Percentiles rank a stretch among this genome's conserved stretches.
Evolutionary conservation across 2,113 vertebrate genomes (phyloP).

Genomic region (Ciconia boyciana): DNA sequence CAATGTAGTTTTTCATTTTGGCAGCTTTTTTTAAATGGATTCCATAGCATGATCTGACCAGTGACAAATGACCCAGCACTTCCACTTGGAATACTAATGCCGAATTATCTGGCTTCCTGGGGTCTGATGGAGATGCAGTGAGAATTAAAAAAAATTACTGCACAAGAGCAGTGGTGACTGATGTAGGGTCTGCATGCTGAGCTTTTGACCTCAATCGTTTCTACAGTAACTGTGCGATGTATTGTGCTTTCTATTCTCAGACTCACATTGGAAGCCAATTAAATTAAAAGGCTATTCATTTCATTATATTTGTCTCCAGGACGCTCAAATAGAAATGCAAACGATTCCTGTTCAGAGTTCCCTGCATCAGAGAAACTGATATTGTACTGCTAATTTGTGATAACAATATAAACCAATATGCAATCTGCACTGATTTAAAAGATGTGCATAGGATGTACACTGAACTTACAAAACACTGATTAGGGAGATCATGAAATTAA

Average conservation of each 20-base stretch:
- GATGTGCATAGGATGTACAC: background rate
- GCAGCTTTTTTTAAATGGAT: constrained; percentile 22
- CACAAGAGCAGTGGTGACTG: constrained; percentile 3
- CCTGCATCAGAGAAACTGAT: constrained; percentile 46
- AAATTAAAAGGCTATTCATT: constrained; percentile 77
- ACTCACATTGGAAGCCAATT: constrained; percentile 71
- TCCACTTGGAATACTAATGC: constrained; percentile 44
- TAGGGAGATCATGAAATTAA: constrained; percentile 27
- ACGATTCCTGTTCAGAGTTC: constrained; percentile 56
- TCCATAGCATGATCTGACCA: constrained; percentile 20
- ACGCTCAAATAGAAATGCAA: constrained; percentile 66
- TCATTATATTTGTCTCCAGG: constrained; percentile 67
- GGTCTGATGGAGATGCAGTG: constrained; percentile 24
- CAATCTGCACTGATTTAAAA: constrained; percentile 21
- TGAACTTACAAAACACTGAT: constrained; percentile 16
- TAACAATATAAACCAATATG: background rate
- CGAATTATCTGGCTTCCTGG: constrained; percentile 24
- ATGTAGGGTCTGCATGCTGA: background rate
- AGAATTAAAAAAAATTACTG: constrained; percentile 47
- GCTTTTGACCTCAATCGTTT: constrained; percentile 60
- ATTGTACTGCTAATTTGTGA: constrained; percentile 34
- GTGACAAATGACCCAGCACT: constrained; percentile 42
- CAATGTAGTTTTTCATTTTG: constrained; percentile 27
- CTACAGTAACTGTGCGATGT: constrained; percentile 50
- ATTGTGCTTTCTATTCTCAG: constrained; percentile 65